Evolutionary conservation across 2,888 invertebrate genomes (phyloP).

Genomic region (Trissolcus brochymenae): DNA sequence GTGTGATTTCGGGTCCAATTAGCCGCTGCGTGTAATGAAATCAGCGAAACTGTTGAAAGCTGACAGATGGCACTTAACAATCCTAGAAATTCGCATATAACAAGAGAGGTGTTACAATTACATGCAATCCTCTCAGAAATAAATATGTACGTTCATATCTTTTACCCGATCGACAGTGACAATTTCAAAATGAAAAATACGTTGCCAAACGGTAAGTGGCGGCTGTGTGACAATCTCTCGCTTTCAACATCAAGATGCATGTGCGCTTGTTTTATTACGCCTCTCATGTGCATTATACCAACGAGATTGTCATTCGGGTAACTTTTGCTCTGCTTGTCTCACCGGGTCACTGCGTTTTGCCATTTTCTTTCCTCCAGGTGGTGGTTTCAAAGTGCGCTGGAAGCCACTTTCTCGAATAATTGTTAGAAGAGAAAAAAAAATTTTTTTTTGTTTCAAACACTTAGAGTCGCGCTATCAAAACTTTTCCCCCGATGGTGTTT

Average conservation of each 20-base stretch:
- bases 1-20: no score
- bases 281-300: conserved; percentile 24
- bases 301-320: conserved; percentile 39
- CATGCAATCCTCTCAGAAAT: no score
- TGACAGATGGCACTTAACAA: conserved; percentile 18
- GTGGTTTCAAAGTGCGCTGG: no score
- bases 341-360: conserved; percentile 16
- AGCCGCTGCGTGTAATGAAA: neutral
- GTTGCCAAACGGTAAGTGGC: conserved; percentile 44
- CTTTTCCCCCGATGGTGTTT: no score
- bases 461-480: no score
- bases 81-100: conserved; percentile 20
- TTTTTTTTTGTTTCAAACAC: no score
- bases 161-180: neutral
- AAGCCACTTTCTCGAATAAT: no score
- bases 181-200: neutral
- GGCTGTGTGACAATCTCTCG: conserved; percentile 40
- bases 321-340: conserved; percentile 7
- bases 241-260: conserved; percentile 45
- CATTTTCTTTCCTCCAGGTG: neutral
- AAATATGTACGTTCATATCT: no score
- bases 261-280: conserved; percentile 47
- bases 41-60: no score
- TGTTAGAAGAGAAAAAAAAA: no score
- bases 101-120: neutral